Evolutionary conservation across 2,797 vertebrate species (phyloP).

Genomic region (Pipistrellus pygmaeus): DNA sequence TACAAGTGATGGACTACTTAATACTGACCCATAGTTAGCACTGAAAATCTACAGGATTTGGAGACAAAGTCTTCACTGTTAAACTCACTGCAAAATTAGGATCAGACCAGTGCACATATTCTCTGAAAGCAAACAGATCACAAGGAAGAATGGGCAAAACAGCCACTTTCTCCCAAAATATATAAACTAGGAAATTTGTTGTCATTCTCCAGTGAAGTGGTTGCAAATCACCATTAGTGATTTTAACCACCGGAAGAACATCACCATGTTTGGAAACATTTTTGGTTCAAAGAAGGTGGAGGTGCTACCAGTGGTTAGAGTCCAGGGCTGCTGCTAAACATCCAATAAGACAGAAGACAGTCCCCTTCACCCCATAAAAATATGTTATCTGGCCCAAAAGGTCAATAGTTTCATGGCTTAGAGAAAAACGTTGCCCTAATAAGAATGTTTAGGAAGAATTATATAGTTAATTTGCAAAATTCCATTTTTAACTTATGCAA

Average conservation of each 20-base stretch:
- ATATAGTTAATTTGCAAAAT: neutral
- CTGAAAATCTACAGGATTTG: neutral
- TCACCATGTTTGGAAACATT: neutral
- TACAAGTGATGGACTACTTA: neutral
- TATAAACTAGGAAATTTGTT: neutral
- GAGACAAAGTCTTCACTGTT: neutral
- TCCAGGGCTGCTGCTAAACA: neutral
- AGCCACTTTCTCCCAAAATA: neutral
- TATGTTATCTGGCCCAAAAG: neutral
- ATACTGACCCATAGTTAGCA: neutral
- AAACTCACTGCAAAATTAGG: neutral
- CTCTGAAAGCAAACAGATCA: slow-evolving; percentile 2
- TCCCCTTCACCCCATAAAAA: neutral
- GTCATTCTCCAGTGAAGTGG: neutral
- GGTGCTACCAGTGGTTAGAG: neutral
- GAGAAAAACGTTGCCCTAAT: neutral
- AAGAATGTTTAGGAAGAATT: neutral
- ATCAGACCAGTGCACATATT: neutral
- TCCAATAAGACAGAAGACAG: neutral
- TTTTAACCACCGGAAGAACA: neutral
- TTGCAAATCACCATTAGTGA: neutral
- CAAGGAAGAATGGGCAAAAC: neutral
- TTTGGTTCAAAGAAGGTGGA: neutral
- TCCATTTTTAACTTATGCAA: neutral
- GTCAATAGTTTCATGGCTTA: neutral